Conservation (phyloP, 2,888 invertebrate genomes). For the Pandemis heparana region DNA sequence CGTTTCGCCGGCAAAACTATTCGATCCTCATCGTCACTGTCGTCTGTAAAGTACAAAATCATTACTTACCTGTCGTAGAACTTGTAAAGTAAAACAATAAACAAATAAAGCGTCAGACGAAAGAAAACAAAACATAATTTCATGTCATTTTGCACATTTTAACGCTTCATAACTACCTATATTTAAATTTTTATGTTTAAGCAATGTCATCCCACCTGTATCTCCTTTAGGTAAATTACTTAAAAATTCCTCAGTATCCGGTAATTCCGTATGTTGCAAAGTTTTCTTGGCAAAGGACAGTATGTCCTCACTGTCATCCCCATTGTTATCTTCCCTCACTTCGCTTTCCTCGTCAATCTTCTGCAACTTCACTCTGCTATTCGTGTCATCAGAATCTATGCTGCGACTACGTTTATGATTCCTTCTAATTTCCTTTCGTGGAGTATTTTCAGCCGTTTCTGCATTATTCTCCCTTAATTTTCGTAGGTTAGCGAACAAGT, state of each 20-base stretch:
- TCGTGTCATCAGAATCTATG: constrained; percentile 62
- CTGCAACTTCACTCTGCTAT: constrained; percentile 66
- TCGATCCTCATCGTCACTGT: constrained; percentile 68
- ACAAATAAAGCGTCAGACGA: background rate
- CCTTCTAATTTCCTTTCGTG: constrained; percentile 44
- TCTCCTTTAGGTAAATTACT: constrained; percentile 58
- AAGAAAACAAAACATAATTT: background rate
- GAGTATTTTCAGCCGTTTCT: constrained; percentile 47
- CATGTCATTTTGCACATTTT: background rate
- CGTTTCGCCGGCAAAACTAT: constrained; percentile 63
- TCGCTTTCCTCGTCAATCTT: constrained; percentile 66
- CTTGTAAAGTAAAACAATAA: background rate
- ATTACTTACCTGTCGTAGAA: constrained; percentile 16
- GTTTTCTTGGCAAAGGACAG: constrained; percentile 79
- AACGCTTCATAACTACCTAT: background rate
- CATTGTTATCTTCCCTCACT: constrained; percentile 53
- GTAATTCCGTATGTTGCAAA: constrained; percentile 68
- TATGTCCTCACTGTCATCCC: constrained; percentile 69
- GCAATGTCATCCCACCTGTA: constrained; percentile 62
- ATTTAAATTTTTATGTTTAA: background rate
- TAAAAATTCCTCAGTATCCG: constrained; percentile 75
- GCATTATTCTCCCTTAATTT: constrained; percentile 65
- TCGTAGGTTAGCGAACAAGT: constrained; percentile 75
- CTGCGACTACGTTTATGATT: constrained; percentile 72
- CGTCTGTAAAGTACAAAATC: constrained; percentile 57